Evolutionary conservation across 2,888 invertebrate genomes (phyloP), one percentile per base, ranked within the genome.

Genomic region (Cynaeus angustus): DNA sequence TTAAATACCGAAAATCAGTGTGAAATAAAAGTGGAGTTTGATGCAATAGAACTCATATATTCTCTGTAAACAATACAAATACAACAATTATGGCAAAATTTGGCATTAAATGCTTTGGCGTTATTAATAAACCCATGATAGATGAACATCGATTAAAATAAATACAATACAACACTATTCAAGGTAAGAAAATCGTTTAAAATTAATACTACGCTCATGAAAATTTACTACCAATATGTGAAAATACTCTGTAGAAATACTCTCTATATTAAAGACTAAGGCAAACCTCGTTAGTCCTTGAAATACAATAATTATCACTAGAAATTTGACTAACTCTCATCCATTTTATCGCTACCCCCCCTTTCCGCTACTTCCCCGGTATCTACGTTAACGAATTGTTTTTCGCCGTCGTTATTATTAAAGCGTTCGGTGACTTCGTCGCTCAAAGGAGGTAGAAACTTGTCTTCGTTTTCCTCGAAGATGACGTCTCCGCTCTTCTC

Each of bases 21-120:
- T 33, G 2, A 7, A n/a, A n/a, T 33, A 41, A 37, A 37, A 37
- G 1, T 6, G 7, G 6, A 50, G 10, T 6, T 10, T 7, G 50
- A 21, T 64, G 53, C 59, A 66, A 50, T 58, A 68, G 53, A 68
- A 69, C 62, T 77, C 70, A 78, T 80, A 79, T 80, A 79, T 80
- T 75, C 76, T 79, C 76, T 79, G 77, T 76, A 80, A 82, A 81
- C 80, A 82, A 82, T 79, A 81, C 81, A 82, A 82, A 83, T 79
- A 83, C 83, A 82, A 83, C 82, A 82, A 81, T 76, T 83, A 85
- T 85, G 84, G 85, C 84, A 84, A 81, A 83, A 83, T 85, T 85
- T 85, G 84, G 85, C 84, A 83, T 85, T 84, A 83, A 84, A 85
- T 85, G 85, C 85, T 85, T 85, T 85, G 85, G 85, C 84, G 84